phyloP scores from a whole-genome alignment of 2,888 invertebrate species.

The Stenichneumon culpator region DNA sequence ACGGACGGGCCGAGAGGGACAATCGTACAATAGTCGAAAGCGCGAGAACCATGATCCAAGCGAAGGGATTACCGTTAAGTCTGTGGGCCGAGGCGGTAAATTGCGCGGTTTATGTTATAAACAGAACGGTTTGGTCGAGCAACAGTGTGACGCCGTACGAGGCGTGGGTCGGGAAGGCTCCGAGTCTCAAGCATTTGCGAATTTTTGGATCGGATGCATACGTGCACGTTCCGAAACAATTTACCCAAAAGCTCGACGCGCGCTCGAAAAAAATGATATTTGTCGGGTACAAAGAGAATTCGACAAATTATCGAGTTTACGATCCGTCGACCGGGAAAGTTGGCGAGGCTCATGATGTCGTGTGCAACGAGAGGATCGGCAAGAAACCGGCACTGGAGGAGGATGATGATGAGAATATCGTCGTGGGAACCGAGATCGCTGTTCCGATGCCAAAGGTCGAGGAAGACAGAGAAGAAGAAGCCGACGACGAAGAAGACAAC shows the following conservation, averaged over 20 bases:
- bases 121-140: conserved; percentile 19
- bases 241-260: conserved; percentile 26
- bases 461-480: too few species aligned
- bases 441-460: too few species aligned
- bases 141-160: conserved; percentile 19
- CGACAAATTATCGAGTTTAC: conserved; percentile 17
- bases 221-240: conserved; percentile 23
- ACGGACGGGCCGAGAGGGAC: conserved; percentile 64
- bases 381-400: too few species aligned
- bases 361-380: too few species aligned
- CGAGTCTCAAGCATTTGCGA: conserved; percentile 12
- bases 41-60: conserved; percentile 59
- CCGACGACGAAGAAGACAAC: too few species aligned
- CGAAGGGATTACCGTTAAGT: conserved; percentile 33
- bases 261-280: background rate
- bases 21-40: conserved; percentile 66
- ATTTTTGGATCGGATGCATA: conserved; percentile 28
- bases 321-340: too few species aligned
- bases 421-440: too few species aligned
- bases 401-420: too few species aligned
- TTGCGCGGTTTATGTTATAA: conserved; percentile 47
- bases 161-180: background rate
- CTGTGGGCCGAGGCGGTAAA: conserved; percentile 69
- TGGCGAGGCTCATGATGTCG: too few species aligned
- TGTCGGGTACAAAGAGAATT: conserved; percentile 11